Evolutionary conservation across 2,797 vertebrate genomes (phyloP).

Genomic region (Scomberomorus guttatus): DNA sequence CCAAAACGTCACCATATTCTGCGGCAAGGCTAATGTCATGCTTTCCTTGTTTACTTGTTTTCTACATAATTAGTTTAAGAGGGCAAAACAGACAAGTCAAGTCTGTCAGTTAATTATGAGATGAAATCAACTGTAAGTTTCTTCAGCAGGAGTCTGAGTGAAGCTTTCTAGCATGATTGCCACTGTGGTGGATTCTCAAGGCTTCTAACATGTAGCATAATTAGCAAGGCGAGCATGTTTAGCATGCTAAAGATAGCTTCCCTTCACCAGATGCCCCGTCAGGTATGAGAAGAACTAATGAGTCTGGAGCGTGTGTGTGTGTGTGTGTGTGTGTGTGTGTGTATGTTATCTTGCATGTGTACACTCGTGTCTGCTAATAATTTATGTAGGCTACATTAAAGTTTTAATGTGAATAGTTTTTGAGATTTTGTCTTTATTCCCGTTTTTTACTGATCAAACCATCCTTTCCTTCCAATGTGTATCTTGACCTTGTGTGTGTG

Average conservation of each 20-base stretch:
- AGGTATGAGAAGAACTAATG: conserved; percentile 53
- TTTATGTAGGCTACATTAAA: not conserved
- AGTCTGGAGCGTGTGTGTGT: not conserved
- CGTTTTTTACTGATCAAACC: not conserved
- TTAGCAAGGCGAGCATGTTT: conserved; percentile 46
- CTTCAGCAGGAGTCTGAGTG: not conserved
- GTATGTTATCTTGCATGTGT: not conserved
- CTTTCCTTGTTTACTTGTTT: not conserved
- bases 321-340: not conserved
- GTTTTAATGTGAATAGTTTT: not conserved
- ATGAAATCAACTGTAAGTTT: not conserved
- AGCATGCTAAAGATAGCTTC: conserved; percentile 65
- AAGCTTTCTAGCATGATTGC: not conserved
- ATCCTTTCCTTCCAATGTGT: not conserved
- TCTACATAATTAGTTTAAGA: not conserved
- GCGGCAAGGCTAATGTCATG: not conserved
- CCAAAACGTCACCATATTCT: not conserved
- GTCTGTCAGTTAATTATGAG: not conserved
- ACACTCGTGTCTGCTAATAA: not conserved
- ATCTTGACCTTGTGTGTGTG: not conserved
- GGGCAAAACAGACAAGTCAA: not conserved
- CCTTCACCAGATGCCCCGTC: conserved; percentile 43
- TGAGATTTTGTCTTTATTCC: not conserved
- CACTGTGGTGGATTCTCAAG: conserved; percentile 16
- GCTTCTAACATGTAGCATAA: conserved; percentile 33